Evolutionary conservation across 2,113 vertebrate genomes (phyloP).

Genomic region (Hiodon alosoides): DNA sequence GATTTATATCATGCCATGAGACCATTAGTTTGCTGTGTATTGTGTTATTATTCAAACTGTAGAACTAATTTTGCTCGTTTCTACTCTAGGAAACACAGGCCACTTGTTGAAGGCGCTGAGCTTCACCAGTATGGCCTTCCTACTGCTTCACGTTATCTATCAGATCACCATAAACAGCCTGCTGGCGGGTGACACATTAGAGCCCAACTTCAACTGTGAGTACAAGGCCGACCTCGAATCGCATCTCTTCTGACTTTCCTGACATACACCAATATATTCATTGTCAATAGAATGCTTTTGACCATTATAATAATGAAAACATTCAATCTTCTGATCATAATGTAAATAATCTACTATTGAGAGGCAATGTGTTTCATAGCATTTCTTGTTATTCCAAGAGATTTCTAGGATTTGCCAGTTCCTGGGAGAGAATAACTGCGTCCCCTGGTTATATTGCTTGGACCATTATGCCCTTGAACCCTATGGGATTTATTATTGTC

Average conservation of each 20-base stretch:
- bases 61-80: constrained; percentile 14
- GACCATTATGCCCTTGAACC: neutral
- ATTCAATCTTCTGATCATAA: too few relatives aligned
- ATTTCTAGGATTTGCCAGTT: too few relatives aligned
- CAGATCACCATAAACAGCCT: constrained; percentile 79
- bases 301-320: too few relatives aligned
- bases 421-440: neutral
- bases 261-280: neutral
- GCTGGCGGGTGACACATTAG: constrained; percentile 69
- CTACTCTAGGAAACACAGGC: constrained; percentile 72
- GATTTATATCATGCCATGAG: neutral
- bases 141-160: constrained; percentile 82
- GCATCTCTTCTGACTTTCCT: neutral
- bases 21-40: neutral
- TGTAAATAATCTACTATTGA: too few relatives aligned
- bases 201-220: constrained; percentile 83
- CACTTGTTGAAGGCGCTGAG: constrained; percentile 78
- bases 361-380: too few relatives aligned
- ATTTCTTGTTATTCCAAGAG: too few relatives aligned
- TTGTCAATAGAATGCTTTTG: too few relatives aligned
- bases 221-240: constrained; percentile 23
- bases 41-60: neutral
- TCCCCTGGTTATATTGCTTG: neutral
- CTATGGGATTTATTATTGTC: neutral
- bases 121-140: constrained; percentile 81